These are phyloP conservation scores for Poeciliopsis turneri DNA, from an alignment of 2,797 vertebrate genomes.

Conservation along the genomic window DNA sequence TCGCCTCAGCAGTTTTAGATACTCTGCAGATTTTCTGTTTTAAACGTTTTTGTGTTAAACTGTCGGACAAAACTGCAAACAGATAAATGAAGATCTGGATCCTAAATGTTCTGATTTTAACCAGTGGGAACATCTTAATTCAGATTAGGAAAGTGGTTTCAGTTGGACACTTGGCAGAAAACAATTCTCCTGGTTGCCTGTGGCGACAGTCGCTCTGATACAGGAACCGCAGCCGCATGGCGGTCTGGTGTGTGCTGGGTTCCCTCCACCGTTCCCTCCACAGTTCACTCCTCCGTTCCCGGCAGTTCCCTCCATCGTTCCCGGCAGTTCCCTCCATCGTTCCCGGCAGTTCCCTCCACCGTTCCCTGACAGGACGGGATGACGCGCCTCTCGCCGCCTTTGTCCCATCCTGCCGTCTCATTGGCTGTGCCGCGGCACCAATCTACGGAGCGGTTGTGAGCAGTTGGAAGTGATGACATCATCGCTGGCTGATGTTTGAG, in stretches of 20 bases:
- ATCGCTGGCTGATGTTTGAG: constrained; percentile 54
- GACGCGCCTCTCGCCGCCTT: neutral
- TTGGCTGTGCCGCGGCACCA: constrained; percentile 61
- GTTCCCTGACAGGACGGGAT: neutral
- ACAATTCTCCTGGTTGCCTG: neutral
- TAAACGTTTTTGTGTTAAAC: neutral
- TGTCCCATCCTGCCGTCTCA: constrained; percentile 50
- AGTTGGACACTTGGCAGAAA: neutral
- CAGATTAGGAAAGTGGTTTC: neutral
- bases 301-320: too few relatives aligned
- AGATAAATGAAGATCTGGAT: neutral
- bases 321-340: neutral
- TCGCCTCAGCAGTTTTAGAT: neutral
- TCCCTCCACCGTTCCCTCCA: neutral
- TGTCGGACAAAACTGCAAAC: neutral
- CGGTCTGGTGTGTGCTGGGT: neutral
- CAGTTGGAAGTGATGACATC: constrained; percentile 76
- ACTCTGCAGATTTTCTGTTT: neutral
- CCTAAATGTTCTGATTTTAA: neutral
- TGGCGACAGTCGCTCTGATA: neutral
- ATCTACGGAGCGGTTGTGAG: constrained; percentile 64
- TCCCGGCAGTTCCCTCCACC: neutral
- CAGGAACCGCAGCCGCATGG: neutral
- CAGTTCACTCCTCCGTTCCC: too few relatives aligned
- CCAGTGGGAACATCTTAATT: neutral